Evolutionary conservation across 1,140 invertebrate genomes (phyloP), one percentile per base, ranked within the genome.

Genomic region (Drosophila busckii): DNA sequence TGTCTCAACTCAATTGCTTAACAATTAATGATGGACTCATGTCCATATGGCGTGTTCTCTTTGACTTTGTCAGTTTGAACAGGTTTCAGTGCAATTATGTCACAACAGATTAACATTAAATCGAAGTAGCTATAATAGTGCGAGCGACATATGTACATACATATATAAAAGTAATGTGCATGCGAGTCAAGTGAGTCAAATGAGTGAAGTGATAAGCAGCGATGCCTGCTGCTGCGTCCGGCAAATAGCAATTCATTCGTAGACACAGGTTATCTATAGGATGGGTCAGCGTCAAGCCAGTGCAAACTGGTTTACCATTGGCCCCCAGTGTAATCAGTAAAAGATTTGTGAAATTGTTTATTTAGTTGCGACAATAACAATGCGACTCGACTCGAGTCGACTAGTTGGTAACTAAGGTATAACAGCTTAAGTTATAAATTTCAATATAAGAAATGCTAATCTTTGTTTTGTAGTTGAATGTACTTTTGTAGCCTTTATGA

Each of bases 261-360:
- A 17, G 28, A 19, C 17, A 3, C 19, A 35, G 59, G 59, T 62
- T 62, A 62, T 62, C 59, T 13, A 2, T 7, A n/a, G 28, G 15
- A 34, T 26, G 35, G 58, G 41, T 62, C 52, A 56, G 29, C 4
- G 8, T 6, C 4, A 6, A 49, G 17, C 29, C 37, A 13, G 52
- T 15, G 3, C 1, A 44, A 56, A 62, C 59, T 44, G 59, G 59
- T 62, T 61, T 6, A 3, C 22, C 1, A 6, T 22, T 28, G 17
- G 29, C 22, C 34, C 42, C 22, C 9, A 12, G 41, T 40, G 44
- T 19, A 62, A 62, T 42, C 42, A 13, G 5, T 13, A 41, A 17
- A 32, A 37, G 44, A 48, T 55, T 42, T 19, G 37, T 44, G 52
- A 56, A 56, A 56, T 41, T 56, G 44, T 56, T 56, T 49, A 56